These are phyloP conservation scores for Drosophila basisetae DNA, from an alignment of 2,888 invertebrate species.

Conservation along the genomic window DNA sequence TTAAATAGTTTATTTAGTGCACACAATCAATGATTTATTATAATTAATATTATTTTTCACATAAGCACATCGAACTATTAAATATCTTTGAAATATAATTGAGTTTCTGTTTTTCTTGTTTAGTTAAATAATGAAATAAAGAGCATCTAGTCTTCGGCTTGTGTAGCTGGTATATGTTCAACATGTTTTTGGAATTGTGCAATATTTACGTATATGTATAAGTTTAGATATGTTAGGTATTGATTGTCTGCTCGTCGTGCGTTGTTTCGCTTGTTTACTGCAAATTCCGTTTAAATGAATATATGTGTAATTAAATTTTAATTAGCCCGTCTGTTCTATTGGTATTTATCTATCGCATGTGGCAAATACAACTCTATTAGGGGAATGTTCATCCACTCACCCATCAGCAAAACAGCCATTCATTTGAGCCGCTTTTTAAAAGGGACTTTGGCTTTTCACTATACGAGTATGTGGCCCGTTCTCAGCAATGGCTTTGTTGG, in stretches of 20 bases:
- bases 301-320: constrained; percentile 74
- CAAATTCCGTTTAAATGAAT: constrained; percentile 70
- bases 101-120: neutral
- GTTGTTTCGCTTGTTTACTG: constrained; percentile 58
- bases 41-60: too few species aligned
- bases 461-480: constrained; percentile 41
- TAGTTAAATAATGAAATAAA: neutral
- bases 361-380: constrained; percentile 36
- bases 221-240: neutral
- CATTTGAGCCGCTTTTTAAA: constrained; percentile 37
- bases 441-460: constrained; percentile 38
- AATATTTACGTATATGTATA: neutral
- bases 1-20: neutral
- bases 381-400: constrained; percentile 23
- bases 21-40: neutral
- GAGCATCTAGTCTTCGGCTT: constrained; percentile 26
- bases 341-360: constrained; percentile 14
- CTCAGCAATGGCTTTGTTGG: constrained; percentile 29
- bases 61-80: neutral
- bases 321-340: constrained; percentile 67
- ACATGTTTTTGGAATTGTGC: neutral
- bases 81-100: neutral
- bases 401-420: constrained; percentile 42
- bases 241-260: neutral
- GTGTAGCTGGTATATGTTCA: neutral